phyloP scores from a whole-genome alignment of 2,888 invertebrate genomes.

The Synanthedon myopaeformis region DNA sequence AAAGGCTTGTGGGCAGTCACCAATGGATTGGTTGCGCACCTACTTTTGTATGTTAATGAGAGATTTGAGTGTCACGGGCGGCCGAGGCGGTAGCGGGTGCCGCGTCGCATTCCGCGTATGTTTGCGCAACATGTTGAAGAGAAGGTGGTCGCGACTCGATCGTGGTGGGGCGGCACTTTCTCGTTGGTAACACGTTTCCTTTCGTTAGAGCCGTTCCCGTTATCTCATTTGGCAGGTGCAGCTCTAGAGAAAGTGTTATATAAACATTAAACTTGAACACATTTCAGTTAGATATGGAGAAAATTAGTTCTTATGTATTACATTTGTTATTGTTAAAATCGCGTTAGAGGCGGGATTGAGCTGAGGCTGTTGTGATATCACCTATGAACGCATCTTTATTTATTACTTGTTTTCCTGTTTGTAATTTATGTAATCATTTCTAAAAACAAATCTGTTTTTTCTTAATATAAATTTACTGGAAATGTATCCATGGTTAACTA shows the following conservation, averaged over 20 bases:
- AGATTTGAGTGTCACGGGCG: slow-evolving; percentile 25
- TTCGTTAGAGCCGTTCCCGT: slow-evolving; percentile 58
- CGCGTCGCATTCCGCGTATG: slow-evolving; percentile 15
- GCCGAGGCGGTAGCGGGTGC: slow-evolving; percentile 8
- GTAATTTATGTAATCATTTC: no score
- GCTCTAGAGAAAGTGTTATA: slow-evolving; percentile 60
- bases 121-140: slow-evolving; percentile 59
- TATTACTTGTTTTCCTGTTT: no score
- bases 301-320: no score
- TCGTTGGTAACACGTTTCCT: slow-evolving; percentile 60
- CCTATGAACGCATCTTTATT: no score
- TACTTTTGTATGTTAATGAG: slow-evolving; percentile 33
- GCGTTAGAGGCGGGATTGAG: no score
- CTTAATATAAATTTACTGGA: no score
- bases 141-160: slow-evolving; percentile 31
- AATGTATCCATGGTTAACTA: no score
- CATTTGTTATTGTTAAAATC: no score
- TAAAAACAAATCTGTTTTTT: no score
- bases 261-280: slow-evolving; percentile 18
- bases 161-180: slow-evolving; percentile 50
- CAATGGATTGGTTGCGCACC: slow-evolving; percentile 5
- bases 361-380: no score
- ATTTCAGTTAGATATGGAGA: no score
- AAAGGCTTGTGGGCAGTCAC: slow-evolving; percentile 11
- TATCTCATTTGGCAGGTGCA: slow-evolving; percentile 67